These are phyloP conservation scores for Lytechinus pictus DNA, from an alignment of 35 echinoderm and acorn worm genomes.

Conservation along the genomic window DNA sequence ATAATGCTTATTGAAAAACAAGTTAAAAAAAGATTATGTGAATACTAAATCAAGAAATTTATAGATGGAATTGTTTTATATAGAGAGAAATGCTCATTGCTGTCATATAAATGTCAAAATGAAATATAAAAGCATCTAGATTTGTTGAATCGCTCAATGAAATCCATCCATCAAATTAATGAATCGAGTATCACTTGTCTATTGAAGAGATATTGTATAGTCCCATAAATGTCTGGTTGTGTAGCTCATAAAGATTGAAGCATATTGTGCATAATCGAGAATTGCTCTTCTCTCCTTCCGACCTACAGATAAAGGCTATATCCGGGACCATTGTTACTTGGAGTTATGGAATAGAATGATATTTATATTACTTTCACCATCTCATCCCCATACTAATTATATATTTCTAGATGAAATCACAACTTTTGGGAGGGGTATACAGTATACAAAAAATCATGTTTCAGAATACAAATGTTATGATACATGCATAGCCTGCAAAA, in stretches of 20 bases:
- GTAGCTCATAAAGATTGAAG: background rate
- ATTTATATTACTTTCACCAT: background rate
- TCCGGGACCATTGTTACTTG: background rate
- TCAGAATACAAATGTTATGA: background rate
- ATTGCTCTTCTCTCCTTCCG: background rate
- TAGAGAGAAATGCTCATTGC: background rate
- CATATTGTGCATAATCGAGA: background rate
- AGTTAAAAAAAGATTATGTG: background rate
- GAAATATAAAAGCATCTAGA: background rate
- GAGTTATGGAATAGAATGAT: background rate
- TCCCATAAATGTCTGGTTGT: background rate
- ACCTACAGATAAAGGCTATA: no score
- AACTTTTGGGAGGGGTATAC: background rate
- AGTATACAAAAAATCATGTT: background rate
- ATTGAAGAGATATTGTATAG: background rate
- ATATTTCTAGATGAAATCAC: background rate
- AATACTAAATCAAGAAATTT: background rate
- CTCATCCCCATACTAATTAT: background rate
- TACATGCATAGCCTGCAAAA: no score
- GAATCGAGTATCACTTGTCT: background rate
- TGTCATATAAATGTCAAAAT: background rate
- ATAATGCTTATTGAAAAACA: no score
- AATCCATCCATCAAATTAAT: background rate
- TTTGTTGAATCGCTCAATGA: background rate
- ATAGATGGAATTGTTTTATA: background rate